These are phyloP conservation scores for Nerophis lumbriciformis DNA, from an alignment of 2,113 vertebrate species.

Conservation along the genomic window DNA sequence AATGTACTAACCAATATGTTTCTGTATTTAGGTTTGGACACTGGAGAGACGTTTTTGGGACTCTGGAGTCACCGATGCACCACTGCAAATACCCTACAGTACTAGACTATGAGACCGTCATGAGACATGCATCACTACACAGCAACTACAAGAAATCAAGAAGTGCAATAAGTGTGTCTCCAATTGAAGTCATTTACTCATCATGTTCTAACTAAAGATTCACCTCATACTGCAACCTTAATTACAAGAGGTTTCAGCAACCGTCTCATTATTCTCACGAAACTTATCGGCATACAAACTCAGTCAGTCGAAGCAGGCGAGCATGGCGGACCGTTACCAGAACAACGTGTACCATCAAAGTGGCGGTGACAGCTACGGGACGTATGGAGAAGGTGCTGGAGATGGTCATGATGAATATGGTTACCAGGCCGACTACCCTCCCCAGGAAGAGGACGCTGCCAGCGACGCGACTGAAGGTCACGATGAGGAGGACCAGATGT, in stretches of 20 bases:
- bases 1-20: slow-evolving; percentile 4
- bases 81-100: not conserved
- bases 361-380: slow-evolving; percentile 67
- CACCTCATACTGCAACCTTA: not conserved
- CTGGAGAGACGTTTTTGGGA: not conserved
- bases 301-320: slow-evolving; percentile 4
- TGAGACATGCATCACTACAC: not conserved
- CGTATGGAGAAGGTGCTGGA: slow-evolving; percentile 62
- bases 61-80: not conserved
- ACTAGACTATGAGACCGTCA: not conserved
- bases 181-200: not conserved
- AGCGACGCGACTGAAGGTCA: slow-evolving; percentile 94
- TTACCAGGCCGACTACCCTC: slow-evolving; percentile 67
- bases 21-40: not conserved
- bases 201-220: not conserved
- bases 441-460: slow-evolving; percentile 84
- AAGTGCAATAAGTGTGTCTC: not conserved
- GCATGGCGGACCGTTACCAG: slow-evolving; percentile 80
- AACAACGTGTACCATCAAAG: slow-evolving; percentile 75
- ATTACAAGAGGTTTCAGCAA: not conserved
- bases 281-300: not conserved
- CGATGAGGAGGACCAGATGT: slow-evolving; percentile 95
- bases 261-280: not conserved
- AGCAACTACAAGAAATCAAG: not conserved
- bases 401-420: slow-evolving; percentile 72